Conservation (phyloP, 2,113 vertebrate genomes). For the Pollachius pollachius region DNA sequence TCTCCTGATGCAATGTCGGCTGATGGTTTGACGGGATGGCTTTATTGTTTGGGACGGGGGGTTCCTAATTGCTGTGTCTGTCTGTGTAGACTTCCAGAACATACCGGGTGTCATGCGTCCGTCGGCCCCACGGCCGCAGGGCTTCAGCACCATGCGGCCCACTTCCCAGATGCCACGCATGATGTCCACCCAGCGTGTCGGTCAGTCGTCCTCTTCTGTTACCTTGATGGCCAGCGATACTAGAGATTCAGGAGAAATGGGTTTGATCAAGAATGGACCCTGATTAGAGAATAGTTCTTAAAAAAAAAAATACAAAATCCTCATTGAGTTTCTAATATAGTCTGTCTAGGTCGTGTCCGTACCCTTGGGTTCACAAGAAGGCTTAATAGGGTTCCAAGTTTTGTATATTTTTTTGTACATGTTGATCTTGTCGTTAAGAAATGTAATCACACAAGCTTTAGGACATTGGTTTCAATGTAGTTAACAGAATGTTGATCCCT, state of each 20-base stretch:
- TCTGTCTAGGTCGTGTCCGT: too few relatives aligned
- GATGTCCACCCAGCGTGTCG: constrained; percentile 89
- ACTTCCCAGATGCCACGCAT: constrained; percentile 90
- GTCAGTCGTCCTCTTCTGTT: constrained; percentile 71
- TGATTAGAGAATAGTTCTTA: background rate
- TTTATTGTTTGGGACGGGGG: background rate
- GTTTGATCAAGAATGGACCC: background rate
- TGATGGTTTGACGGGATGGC: background rate
- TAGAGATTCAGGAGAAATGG: too few relatives aligned
- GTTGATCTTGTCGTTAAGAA: too few relatives aligned
- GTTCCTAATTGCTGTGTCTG: background rate
- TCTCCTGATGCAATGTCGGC: background rate
- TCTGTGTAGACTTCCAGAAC: constrained; percentile 87
- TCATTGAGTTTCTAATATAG: too few relatives aligned
- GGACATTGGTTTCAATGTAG: too few relatives aligned
- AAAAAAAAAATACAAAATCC: too few relatives aligned
- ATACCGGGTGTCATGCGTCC: constrained; percentile 90
- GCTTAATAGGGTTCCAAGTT: too few relatives aligned
- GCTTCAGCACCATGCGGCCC: constrained; percentile 85
- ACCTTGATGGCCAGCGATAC: too few relatives aligned
- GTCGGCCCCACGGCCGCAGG: constrained; percentile 86
- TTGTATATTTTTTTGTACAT: too few relatives aligned
- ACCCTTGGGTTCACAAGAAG: too few relatives aligned
- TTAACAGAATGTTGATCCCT: too few relatives aligned
- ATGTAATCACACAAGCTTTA: too few relatives aligned